Evolutionary conservation across 2,113 vertebrate genomes (phyloP).

Genomic region (Anoura caudifer): DNA sequence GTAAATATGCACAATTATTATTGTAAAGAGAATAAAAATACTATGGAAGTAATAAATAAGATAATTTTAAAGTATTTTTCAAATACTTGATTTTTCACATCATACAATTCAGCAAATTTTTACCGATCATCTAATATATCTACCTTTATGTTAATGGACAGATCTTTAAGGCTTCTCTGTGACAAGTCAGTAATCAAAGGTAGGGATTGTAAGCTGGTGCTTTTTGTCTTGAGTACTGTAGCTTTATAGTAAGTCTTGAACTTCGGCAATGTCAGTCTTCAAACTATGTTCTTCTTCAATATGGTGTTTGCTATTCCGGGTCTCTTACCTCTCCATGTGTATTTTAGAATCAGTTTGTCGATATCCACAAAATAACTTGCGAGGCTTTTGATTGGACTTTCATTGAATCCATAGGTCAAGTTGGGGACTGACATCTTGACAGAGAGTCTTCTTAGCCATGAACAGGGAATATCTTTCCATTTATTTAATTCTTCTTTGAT

Average conservation of each 20-base stretch:
- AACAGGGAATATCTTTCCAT: not conserved
- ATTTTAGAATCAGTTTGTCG: not conserved
- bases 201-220: too few relatives aligned
- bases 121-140: too few relatives aligned
- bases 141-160: too few relatives aligned
- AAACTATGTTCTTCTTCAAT: not conserved
- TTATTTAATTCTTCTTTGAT: not conserved
- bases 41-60: not conserved
- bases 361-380: not conserved
- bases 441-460: not conserved
- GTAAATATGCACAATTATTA: not conserved
- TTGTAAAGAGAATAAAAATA: slow-evolving; percentile 13
- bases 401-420: not conserved
- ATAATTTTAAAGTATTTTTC: too few relatives aligned
- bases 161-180: too few relatives aligned
- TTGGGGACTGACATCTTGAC: not conserved
- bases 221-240: not conserved
- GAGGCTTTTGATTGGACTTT: not conserved
- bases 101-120: too few relatives aligned
- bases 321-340: not conserved
- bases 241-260: not conserved
- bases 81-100: too few relatives aligned
- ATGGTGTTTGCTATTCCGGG: not conserved
- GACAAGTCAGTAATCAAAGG: too few relatives aligned
- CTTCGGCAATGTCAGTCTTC: not conserved